These are phyloP conservation scores for Ptychodera flava DNA, from an alignment of 35 echinoderm and acorn worm genomes.

Conservation along the genomic window DNA sequence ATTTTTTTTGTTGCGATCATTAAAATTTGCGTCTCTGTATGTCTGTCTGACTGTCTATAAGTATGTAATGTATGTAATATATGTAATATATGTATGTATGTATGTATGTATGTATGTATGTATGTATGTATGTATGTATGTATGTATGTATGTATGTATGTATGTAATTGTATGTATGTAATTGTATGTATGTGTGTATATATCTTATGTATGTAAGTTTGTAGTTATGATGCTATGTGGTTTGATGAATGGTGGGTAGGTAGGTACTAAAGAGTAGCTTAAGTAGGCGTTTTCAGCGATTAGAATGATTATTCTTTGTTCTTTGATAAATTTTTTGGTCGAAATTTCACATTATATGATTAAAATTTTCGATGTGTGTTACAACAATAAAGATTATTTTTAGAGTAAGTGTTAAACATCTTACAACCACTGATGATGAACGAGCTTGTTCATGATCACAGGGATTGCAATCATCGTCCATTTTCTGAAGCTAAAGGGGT, in stretches of 20 bases:
- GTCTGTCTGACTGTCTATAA: background rate
- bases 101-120: constrained; percentile 2
- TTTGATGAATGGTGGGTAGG: background rate
- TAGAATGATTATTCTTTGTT: too few relatives aligned
- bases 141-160: constrained; percentile 2
- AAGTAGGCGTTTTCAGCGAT: too few relatives aligned
- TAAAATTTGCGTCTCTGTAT: background rate
- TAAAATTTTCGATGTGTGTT: background rate
- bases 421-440: too few relatives aligned
- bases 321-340: background rate
- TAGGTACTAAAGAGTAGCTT: too few relatives aligned
- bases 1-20: too few relatives aligned
- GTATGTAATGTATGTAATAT: background rate
- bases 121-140: constrained; percentile 2
- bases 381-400: background rate
- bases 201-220: background rate
- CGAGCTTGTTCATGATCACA: too few relatives aligned
- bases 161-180: background rate
- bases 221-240: background rate
- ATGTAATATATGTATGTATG: background rate
- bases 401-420: too few relatives aligned
- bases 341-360: background rate
- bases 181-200: background rate
- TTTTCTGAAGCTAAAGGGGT: too few relatives aligned
- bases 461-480: too few relatives aligned